Conservation (phyloP, 2,113 vertebrate species). For the Myiopsitta monachus region DNA sequence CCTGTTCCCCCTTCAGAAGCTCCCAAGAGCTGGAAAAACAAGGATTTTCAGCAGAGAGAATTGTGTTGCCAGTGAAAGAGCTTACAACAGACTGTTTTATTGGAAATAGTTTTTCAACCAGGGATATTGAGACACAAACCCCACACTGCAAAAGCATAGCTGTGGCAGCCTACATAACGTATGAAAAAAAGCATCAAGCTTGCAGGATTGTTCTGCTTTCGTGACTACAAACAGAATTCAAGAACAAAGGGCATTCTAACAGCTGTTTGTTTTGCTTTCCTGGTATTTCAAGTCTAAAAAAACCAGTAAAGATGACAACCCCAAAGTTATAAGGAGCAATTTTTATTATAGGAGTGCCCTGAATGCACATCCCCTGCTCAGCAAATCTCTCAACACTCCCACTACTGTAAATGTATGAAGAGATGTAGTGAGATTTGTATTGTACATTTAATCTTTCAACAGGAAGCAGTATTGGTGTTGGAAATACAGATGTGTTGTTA, state of each 20-base stretch:
- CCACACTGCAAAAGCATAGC: not conserved
- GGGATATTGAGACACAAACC: not conserved
- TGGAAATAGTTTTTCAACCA: not conserved
- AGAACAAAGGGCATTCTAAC: slow-evolving; percentile 43
- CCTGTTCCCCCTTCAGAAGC: not conserved
- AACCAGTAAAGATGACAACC: not conserved
- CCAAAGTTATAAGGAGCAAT: not conserved
- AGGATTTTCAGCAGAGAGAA: not conserved
- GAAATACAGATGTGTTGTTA: not conserved
- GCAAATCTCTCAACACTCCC: not conserved
- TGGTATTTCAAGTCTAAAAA: not conserved
- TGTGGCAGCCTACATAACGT: not conserved
- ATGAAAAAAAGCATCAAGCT: not conserved
- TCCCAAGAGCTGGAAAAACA: not conserved
- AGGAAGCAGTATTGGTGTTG: not conserved
- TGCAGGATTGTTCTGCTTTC: slow-evolving; percentile 23
- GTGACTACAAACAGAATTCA: slow-evolving; percentile 43
- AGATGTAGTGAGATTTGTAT: not conserved
- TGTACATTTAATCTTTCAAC: not conserved
- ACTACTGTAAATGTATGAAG: not conserved
- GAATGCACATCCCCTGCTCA: not conserved
- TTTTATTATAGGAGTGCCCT: slow-evolving; percentile 3
- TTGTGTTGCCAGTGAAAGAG: not conserved
- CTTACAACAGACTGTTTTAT: not conserved
- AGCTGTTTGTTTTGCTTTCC: slow-evolving; percentile 29